Evolutionary conservation across 2,888 invertebrate species (phyloP).

Genomic region (Cataglyphis livida): DNA sequence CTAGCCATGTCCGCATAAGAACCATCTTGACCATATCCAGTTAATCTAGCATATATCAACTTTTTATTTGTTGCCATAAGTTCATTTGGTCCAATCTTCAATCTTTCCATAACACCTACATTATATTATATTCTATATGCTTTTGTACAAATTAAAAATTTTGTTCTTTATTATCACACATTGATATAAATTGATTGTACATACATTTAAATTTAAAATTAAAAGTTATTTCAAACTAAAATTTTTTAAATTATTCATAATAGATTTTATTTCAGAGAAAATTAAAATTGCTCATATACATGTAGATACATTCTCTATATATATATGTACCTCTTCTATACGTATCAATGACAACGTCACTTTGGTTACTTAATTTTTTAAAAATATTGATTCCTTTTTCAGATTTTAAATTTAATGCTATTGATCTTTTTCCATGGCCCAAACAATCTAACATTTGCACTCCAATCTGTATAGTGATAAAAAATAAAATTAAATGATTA

Average conservation of each 20-base stretch:
- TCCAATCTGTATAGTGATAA: background rate
- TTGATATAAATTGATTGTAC: background rate
- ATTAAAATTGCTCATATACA: background rate
- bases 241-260: background rate
- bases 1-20: constrained; percentile 92
- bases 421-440: constrained; percentile 93
- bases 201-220: background rate
- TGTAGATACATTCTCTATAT: background rate
- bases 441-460: constrained; percentile 87
- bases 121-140: constrained; percentile 51
- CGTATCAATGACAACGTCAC: constrained; percentile 97
- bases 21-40: constrained; percentile 97
- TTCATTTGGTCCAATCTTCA: constrained; percentile 93
- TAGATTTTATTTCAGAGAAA: background rate
- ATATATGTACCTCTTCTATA: constrained; percentile 91
- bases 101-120: constrained; percentile 96
- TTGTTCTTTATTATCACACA: constrained; percentile 3
- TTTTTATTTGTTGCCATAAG: constrained; percentile 90
- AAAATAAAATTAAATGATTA: constrained; percentile 14
- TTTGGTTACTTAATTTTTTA: constrained; percentile 89
- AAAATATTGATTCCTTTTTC: constrained; percentile 90
- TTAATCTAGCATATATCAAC: constrained; percentile 96
- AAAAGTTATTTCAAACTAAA: background rate
- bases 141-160: background rate
- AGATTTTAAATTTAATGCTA: constrained; percentile 93